Base-by-base conservation (phyloP, 1,140 invertebrate species). In the Caenorhabditis latens region DNA sequence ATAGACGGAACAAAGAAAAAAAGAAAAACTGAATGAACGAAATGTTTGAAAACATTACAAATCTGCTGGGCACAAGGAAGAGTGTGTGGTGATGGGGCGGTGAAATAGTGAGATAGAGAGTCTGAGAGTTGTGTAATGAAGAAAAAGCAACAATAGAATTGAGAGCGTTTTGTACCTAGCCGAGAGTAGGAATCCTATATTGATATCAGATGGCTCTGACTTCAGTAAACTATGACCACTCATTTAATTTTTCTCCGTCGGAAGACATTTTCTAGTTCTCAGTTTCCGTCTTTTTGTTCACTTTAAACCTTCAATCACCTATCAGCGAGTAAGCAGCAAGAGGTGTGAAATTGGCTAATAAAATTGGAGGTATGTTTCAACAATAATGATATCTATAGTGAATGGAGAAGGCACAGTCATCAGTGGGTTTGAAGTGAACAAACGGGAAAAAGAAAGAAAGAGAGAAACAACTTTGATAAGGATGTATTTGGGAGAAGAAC, bases 1-100 rank as follows among this genome's bases (percentile, higher is more conserved):
- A 40, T 32, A 11, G 46, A 50, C 13, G 46, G n/a, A 46, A 50
- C 21, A 48, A 48, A 46, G 53, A 43, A 79, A 24, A 4, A 43
- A 50, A 79, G 42, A 79, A 79, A 79, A 79, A 79, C 71, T 50
- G 46, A 79, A 46, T 79, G 71, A 79, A 79, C 71, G n/a, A 79
- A 79, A 79, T 79, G 71, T 79, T 79, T 79, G 71, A 79, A 79
- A 79, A 79, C 71, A 79, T 79, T 79, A 79, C 71, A 79, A 79
- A 79, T 79, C 71, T 79, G 71, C 71, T 79, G 71, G 71, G 71
- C 71, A 79, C 71, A 79, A 43, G 67, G 19, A 58, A 79, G 40
- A 79, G 71, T 79, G 71, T 79, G 46, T 79, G 71, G 46, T 79
- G 71, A 79, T 79, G 46, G 71, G 40, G 71, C 71, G 40, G 71